phyloP scores from a whole-genome alignment of 2,888 invertebrate species.

The Philereme vetulata region DNA sequence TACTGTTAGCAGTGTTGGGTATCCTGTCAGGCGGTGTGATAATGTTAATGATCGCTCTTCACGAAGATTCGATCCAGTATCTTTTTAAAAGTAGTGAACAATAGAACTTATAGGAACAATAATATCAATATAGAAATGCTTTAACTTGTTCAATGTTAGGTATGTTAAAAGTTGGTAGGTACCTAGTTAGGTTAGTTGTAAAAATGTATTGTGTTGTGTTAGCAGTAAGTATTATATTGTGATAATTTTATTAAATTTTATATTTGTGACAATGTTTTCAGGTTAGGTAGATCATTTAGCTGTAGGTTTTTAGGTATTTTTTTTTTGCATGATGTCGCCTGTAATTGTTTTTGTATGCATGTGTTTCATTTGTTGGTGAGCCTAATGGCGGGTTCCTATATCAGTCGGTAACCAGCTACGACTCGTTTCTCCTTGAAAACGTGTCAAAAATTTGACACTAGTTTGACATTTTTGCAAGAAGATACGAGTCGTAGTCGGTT shows the following conservation, averaged over 20 bases:
- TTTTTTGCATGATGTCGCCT: no score
- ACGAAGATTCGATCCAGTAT: conserved; percentile 85
- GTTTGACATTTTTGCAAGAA: no score
- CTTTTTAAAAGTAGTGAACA: conserved; percentile 64
- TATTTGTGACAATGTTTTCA: background rate
- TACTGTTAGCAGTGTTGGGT: conserved; percentile 86
- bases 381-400: no score
- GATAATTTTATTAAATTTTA: background rate
- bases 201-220: background rate
- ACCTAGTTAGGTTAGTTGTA: background rate
- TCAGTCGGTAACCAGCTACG: no score
- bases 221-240: background rate
- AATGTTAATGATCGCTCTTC: conserved; percentile 89
- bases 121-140: conserved; percentile 11
- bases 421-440: no score
- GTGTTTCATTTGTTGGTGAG: no score
- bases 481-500: no score
- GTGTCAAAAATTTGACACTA: no score
- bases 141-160: conserved; percentile 13
- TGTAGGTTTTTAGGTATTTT: no score
- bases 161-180: conserved; percentile 1
- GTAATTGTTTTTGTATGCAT: no score
- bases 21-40: conserved; percentile 87
- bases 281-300: no score
- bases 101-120: conserved; percentile 7